Evolutionary conservation across 2,797 vertebrate species (phyloP).

Genomic region (Eulemur mongoz): DNA sequence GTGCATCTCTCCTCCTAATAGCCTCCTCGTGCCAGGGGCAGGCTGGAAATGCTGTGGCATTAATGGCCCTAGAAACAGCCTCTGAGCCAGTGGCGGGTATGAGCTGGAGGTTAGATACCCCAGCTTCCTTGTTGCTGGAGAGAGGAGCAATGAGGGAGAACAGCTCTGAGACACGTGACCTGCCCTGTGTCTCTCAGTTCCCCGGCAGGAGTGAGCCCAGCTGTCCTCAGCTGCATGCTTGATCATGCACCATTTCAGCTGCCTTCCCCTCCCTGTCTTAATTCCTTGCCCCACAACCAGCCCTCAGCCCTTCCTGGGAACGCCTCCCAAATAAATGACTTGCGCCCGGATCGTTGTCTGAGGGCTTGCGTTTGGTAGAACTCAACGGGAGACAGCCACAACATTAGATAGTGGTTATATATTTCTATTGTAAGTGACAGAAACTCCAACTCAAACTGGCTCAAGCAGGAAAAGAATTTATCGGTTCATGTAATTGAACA

Average conservation of each 20-base stretch:
- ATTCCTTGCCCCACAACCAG: not conserved
- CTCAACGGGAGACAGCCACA: not conserved
- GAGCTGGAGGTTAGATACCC: not conserved
- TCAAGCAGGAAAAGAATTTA: slow-evolving; percentile 44
- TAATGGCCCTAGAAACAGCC: not conserved
- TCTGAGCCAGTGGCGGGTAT: not conserved
- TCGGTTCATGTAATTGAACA: slow-evolving; percentile 40
- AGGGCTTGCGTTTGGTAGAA: not conserved
- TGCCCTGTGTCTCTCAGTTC: not conserved
- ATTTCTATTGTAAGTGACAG: slow-evolving; percentile 56
- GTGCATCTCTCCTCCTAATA: not conserved
- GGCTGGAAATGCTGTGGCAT: not conserved
- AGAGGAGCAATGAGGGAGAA: not conserved
- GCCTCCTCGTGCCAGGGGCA: not conserved
- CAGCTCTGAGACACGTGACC: not conserved
- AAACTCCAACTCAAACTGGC: slow-evolving; percentile 43
- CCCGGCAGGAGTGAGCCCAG: not conserved
- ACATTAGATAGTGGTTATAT: not conserved
- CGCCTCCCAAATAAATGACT: not conserved
- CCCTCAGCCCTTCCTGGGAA: not conserved
- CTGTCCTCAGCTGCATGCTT: not conserved
- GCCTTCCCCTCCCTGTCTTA: not conserved
- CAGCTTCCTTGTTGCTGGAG: not conserved
- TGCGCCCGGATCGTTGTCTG: not conserved
- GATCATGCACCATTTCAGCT: accelerated